Conservation (phyloP, 2,797 vertebrate genomes). For the Loriculus beryllinus region DNA sequence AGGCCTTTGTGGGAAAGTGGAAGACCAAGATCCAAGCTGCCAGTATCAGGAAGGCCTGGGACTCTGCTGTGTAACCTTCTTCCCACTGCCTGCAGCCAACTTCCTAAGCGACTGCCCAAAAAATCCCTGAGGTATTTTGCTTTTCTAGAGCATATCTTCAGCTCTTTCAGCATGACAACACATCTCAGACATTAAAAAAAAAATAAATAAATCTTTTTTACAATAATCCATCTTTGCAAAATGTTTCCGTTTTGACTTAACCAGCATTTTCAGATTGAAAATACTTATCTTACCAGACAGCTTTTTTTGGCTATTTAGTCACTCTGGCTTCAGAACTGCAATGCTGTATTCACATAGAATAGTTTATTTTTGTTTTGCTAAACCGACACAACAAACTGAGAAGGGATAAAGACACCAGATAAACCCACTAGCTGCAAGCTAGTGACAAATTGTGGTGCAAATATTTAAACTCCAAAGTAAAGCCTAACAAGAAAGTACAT, state of each 20-base stretch:
- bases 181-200: neutral
- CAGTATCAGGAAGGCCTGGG: neutral
- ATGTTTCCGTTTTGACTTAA: neutral
- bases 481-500: neutral
- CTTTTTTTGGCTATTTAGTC: neutral
- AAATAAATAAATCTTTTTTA: neutral
- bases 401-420: neutral
- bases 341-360: neutral
- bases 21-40: neutral
- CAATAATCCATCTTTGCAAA: neutral
- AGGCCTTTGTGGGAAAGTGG: neutral
- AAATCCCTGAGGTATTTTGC: neutral
- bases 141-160: neutral
- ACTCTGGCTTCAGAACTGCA: neutral
- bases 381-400: neutral
- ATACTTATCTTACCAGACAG: neutral
- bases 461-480: neutral
- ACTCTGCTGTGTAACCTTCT: fast-evolving
- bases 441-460: neutral
- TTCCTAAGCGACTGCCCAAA: neutral
- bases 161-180: neutral
- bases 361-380: neutral
- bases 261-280: neutral
- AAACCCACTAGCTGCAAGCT: neutral
- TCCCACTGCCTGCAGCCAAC: neutral